Percentiles rank a stretch among this genome's conserved stretches.
Conservation (phyloP, 2,797 vertebrate species). For the Brachyrhaphis roseni region DNA sequence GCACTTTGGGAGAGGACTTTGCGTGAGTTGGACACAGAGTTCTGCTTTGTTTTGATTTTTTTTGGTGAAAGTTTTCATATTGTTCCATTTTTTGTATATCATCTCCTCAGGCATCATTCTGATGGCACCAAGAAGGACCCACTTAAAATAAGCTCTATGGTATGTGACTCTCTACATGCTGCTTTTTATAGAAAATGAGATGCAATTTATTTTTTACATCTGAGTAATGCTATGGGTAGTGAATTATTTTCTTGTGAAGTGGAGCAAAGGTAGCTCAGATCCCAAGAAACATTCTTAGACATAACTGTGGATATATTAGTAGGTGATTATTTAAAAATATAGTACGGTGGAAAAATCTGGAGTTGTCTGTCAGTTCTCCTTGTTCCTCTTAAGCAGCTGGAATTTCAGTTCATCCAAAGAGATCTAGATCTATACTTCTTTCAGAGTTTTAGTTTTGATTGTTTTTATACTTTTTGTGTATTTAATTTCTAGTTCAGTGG, state of each 20-base stretch:
- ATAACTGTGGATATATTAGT: not conserved
- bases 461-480: not conserved
- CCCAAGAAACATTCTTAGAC: not conserved
- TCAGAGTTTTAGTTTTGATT: not conserved
- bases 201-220: not conserved
- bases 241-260: not conserved
- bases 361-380: not conserved
- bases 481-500: not conserved
- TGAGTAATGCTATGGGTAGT: not conserved
- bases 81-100: not conserved
- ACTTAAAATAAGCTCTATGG: slow-evolving; percentile 97
- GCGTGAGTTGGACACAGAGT: slow-evolving; percentile 82
- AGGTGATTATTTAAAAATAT: not conserved
- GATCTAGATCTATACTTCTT: not conserved
- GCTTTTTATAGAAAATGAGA: not conserved
- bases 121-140: slow-evolving; percentile 98
- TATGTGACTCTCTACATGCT: slow-evolving; percentile 58
- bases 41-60: not conserved
- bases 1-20: slow-evolving; percentile 97
- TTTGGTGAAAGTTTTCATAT: not conserved
- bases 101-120: slow-evolving; percentile 87
- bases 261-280: not conserved
- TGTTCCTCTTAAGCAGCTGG: not conserved
- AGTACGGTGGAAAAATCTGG: not conserved
- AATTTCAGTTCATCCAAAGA: not conserved